Percentiles rank a stretch among this genome's conserved stretches.
phyloP scores from a whole-genome alignment of 1,140 invertebrate species.

The Caenorhabditis remanei region DNA sequence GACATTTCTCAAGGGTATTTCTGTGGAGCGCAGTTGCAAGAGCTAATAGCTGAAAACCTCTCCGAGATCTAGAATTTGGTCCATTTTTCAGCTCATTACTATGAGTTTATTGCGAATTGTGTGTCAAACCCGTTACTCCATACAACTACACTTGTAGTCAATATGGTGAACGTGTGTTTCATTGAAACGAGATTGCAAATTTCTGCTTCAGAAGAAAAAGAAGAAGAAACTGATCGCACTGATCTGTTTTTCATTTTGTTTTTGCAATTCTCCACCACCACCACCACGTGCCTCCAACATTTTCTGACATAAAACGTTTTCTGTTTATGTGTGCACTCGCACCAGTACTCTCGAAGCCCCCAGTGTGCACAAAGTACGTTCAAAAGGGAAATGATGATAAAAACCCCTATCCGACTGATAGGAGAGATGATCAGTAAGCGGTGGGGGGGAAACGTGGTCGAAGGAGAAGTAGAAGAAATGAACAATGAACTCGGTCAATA shows the following conservation, averaged over 20 bases:
- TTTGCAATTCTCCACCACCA: neutral
- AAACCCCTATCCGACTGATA: neutral
- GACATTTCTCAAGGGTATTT: no score
- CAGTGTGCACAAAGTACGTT: constrained; percentile 23
- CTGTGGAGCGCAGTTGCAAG: no score
- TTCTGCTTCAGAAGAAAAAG: neutral
- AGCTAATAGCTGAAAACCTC: no score
- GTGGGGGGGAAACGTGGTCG: constrained; percentile 17
- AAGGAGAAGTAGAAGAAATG: neutral
- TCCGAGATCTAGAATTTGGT: no score
- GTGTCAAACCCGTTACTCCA: no score
- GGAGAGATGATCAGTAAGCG: neutral
- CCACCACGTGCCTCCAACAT: constrained; percentile 44
- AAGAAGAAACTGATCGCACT: no score
- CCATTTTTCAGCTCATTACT: no score
- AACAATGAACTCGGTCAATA: constrained; percentile 34
- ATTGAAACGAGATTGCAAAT: neutral
- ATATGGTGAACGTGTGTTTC: neutral
- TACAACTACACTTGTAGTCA: neutral
- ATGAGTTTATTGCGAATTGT: no score
- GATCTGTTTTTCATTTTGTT: constrained; percentile 3
- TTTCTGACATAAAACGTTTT: neutral
- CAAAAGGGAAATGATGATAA: constrained; percentile 18
- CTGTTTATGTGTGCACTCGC: neutral
- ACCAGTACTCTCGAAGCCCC: neutral